Conservation (phyloP, 2,113 vertebrate species). For the Amazona guildingii region DNA sequence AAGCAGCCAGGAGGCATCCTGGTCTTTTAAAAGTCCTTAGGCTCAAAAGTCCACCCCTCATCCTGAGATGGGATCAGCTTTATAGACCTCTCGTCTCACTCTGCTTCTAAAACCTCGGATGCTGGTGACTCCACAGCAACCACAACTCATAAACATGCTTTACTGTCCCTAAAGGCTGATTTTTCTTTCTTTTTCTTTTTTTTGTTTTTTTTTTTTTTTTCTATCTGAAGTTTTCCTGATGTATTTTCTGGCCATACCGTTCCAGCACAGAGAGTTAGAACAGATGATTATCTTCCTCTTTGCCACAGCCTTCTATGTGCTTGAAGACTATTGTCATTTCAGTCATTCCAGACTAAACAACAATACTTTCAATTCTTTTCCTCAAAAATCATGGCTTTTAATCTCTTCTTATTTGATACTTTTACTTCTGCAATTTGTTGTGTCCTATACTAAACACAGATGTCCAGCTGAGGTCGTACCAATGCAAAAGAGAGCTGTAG, state of each 20-base stretch:
- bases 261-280: neutral
- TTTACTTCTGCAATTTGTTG: neutral
- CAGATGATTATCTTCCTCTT: neutral
- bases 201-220: neutral
- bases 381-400: neutral
- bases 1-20: neutral
- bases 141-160: neutral
- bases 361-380: neutral
- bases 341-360: neutral
- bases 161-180: neutral
- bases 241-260: neutral
- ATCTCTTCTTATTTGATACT: neutral
- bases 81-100: neutral
- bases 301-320: neutral
- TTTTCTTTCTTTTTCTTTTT: neutral
- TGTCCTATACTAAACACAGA: neutral
- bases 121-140: fast-evolving
- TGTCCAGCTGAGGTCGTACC: neutral
- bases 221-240: neutral
- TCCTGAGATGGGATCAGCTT: neutral
- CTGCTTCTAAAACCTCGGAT: neutral
- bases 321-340: neutral
- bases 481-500: neutral
- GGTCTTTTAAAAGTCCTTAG: neutral
- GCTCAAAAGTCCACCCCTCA: neutral